Conservation (phyloP, 2,113 vertebrate genomes). For the Cyanoliseus patagonus region DNA sequence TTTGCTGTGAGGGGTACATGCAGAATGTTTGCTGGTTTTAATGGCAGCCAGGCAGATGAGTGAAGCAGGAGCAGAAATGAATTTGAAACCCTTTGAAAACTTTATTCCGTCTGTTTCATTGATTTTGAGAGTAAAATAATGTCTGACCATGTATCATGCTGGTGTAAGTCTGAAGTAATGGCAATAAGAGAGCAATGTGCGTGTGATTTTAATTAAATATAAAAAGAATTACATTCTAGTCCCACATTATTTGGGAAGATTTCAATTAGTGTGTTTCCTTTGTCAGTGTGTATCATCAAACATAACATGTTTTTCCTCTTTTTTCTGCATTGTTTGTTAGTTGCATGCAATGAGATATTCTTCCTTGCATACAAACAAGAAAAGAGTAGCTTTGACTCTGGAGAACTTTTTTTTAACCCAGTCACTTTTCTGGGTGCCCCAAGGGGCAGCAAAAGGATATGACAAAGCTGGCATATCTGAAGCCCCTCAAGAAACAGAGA, state of each 20-base stretch:
- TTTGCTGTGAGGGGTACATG: not conserved
- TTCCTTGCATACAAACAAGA: not conserved
- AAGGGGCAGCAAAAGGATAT: not conserved
- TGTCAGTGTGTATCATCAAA: not conserved
- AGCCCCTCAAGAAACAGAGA: not conserved
- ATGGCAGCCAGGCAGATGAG: not conserved
- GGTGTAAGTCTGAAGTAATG: not conserved
- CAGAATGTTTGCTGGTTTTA: not conserved
- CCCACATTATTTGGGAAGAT: not conserved
- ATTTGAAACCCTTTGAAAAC: constrained; percentile 6
- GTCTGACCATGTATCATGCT: not conserved
- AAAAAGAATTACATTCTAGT: not conserved
- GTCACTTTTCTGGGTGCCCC: not conserved
- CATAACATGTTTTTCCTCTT: not conserved
- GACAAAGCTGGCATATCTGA: not conserved
- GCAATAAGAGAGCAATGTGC: not conserved
- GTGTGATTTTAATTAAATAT: constrained; percentile 3
- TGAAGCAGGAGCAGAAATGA: not conserved
- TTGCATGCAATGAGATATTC: not conserved
- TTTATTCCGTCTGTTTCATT: not conserved
- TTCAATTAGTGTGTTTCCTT: constrained; percentile 6
- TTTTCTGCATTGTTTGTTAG: not conserved
- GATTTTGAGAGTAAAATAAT: not conserved
- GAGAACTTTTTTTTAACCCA: not conserved
- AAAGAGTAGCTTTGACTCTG: not conserved